These are phyloP conservation scores for Ashinkailepas kermadecensis DNA, from an alignment of 2,888 invertebrate species.

Conservation along the genomic window DNA sequence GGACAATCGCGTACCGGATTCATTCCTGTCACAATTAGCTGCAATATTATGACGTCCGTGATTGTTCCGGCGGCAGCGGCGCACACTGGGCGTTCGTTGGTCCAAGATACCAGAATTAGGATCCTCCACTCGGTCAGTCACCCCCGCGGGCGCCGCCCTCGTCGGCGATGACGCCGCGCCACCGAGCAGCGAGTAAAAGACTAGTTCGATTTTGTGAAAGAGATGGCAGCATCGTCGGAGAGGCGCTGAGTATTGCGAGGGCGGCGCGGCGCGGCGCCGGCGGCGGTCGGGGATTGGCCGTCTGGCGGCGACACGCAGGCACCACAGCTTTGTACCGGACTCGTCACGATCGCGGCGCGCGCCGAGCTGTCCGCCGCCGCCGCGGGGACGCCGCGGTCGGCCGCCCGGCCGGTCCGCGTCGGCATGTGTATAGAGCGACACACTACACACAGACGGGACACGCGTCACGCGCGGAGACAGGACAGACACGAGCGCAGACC, in stretches of 20 bases:
- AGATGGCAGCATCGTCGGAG: neutral
- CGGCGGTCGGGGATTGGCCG: neutral
- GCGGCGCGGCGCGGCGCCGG: neutral
- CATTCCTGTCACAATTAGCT: conserved; percentile 8
- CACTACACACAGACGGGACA: neutral
- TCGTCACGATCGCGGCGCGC: neutral
- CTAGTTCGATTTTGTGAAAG: conserved; percentile 4
- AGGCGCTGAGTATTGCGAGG: neutral
- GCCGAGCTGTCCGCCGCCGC: too few species aligned
- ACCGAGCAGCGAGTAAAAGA: neutral
- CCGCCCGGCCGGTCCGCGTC: neutral
- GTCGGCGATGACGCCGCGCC: neutral
- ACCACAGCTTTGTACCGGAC: neutral
- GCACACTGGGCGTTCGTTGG: neutral
- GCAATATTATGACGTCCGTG: neutral
- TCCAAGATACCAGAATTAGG: neutral
- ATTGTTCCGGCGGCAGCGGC: conserved; percentile 1
- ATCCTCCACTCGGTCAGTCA: neutral
- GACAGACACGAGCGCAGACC: too few species aligned
- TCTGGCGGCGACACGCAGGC: neutral
- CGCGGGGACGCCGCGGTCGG: neutral
- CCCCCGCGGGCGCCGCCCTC: neutral
- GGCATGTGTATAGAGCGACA: neutral
- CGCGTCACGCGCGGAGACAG: neutral
- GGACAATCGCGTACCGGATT: neutral